These are phyloP conservation scores for Oryctolagus cuniculus DNA, from an alignment of 2,113 vertebrate genomes.

Conservation along the genomic window DNA sequence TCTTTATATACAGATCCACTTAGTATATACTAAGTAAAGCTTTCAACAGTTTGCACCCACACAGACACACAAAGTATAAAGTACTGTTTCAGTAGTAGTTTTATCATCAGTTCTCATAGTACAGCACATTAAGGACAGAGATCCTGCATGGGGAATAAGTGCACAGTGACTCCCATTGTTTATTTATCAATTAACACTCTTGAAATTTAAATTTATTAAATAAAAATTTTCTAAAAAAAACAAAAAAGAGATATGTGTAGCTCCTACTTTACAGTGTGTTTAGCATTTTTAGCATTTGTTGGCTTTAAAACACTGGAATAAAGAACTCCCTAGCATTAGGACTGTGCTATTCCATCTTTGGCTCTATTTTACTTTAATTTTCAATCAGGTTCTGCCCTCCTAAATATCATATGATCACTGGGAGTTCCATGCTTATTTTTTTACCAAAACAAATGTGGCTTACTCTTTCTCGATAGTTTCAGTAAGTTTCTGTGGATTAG, in stretches of 20 bases:
- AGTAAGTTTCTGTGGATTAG: neutral
- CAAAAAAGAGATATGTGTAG: neutral
- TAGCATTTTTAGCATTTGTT: constrained; percentile 4
- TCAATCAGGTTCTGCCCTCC: neutral
- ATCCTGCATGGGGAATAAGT: no score
- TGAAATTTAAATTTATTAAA: neutral
- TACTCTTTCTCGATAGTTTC: constrained; percentile 33
- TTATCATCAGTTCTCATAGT: no score
- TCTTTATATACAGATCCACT: no score
- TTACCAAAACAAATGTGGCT: neutral
- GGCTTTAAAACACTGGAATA: neutral
- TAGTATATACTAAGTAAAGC: no score
- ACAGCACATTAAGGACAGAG: no score
- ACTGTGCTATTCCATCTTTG: neutral
- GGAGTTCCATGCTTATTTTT: neutral
- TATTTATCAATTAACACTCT: no score
- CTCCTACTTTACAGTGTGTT: neutral
- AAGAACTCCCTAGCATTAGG: neutral
- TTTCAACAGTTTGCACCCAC: no score
- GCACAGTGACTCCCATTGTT: no score
- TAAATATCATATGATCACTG: neutral
- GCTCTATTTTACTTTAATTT: constrained; percentile 22
- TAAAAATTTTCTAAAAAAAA: neutral
- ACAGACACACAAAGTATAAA: no score
- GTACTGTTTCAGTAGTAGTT: no score